phyloP scores from a whole-genome alignment of 2,797 vertebrate genomes.

The Periparus ater region DNA sequence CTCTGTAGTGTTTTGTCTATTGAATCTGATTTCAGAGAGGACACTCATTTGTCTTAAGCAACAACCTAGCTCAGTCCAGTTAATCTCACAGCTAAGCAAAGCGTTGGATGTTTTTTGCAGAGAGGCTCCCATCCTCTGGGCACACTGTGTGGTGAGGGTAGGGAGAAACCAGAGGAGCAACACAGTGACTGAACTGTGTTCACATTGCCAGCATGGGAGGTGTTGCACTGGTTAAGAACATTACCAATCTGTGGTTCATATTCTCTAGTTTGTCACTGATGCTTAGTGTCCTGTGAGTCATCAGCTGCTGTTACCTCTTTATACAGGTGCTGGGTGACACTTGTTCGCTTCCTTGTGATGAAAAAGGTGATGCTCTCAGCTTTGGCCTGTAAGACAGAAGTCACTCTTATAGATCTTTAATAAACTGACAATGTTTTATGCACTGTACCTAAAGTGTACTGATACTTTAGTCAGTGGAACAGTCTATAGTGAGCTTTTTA shows the following conservation, averaged over 20 bases:
- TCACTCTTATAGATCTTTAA: neutral
- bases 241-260: neutral
- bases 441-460: neutral
- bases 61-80: too few species aligned
- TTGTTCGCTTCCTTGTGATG: neutral
- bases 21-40: neutral
- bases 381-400: neutral
- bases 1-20: neutral
- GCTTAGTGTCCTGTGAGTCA: neutral
- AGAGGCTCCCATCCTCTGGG: neutral
- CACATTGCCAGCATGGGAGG: neutral
- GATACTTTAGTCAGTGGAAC: neutral
- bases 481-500: neutral
- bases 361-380: neutral
- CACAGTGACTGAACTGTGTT: accelerated
- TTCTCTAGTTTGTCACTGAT: neutral
- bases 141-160: neutral
- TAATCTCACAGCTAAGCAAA: neutral
- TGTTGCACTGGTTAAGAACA: neutral
- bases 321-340: neutral
- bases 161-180: neutral
- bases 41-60: neutral
- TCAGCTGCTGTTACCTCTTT: neutral
- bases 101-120: neutral
- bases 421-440: neutral